Evolutionary conservation across 1,140 invertebrate genomes (phyloP).

Genomic region (Acyrthosiphon pisum): DNA sequence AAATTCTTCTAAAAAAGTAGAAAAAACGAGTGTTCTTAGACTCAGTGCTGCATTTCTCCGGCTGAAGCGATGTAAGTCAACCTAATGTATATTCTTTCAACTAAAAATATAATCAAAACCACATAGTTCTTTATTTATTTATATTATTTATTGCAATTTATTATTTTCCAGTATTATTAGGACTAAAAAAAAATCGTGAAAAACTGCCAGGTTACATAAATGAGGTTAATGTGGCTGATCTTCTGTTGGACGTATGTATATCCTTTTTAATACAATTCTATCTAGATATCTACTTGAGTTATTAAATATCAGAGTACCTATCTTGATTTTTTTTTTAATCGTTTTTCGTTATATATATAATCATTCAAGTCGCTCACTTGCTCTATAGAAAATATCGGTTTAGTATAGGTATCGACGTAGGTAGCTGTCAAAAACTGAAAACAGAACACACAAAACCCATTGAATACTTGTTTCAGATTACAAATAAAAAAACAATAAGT

Average conservation of each 20-base stretch:
- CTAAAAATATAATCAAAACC: background rate
- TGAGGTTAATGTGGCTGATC: constrained; percentile 59
- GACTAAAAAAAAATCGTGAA: constrained; percentile 5
- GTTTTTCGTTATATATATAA: background rate
- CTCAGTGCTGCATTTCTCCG: constrained; percentile 80
- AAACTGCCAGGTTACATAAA: constrained; percentile 48
- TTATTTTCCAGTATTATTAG: constrained; percentile 57
- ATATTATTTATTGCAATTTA: background rate
- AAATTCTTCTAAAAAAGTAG: constrained; percentile 78
- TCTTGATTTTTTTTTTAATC: background rate
- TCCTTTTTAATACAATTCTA: background rate
- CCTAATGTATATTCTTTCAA: background rate
- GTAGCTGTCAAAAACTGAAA: background rate
- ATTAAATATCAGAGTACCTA: background rate
- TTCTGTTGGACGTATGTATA: constrained; percentile 60
- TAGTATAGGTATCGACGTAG: background rate
- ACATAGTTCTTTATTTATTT: background rate
- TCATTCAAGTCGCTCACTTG: background rate
- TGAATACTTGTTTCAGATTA: too few relatives aligned
- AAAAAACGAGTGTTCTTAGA: constrained; percentile 88
- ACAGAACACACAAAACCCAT: too few relatives aligned
- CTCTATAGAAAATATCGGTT: background rate
- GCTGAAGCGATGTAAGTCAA: constrained; percentile 70
- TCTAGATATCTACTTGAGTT: background rate
- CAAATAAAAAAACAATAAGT: too few relatives aligned